Conservation (phyloP, 2,113 vertebrate genomes). For the Otocyon megalotis region DNA sequence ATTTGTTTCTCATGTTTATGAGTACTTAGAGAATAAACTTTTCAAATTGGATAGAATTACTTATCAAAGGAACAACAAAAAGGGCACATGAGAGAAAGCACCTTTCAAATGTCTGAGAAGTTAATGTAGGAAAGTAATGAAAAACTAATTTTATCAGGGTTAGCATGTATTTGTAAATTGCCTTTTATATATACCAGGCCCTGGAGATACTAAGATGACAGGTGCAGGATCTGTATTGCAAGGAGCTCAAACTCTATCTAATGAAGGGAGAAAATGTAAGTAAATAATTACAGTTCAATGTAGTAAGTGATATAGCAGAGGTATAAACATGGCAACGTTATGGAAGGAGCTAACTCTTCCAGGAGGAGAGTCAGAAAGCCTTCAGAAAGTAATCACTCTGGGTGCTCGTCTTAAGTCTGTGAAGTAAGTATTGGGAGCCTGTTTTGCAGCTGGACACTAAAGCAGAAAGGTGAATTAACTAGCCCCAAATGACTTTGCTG, state of each 20-base stretch:
- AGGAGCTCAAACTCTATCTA: not conserved
- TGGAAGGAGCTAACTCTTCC: not conserved
- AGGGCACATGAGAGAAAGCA: not conserved
- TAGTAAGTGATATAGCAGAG: not conserved
- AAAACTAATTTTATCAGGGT: not conserved
- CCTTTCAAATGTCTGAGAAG: not conserved
- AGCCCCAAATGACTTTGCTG: not conserved
- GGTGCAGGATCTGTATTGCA: not conserved
- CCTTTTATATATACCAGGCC: not conserved
- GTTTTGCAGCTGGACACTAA: not conserved
- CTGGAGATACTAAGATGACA: not conserved
- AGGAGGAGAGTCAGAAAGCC: not conserved
- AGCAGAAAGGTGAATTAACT: not conserved
- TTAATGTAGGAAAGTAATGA: not conserved
- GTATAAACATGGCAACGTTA: not conserved
- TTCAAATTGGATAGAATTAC: not conserved
- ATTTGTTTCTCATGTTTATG: not conserved
- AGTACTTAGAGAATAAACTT: not conserved
- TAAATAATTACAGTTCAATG: not conserved
- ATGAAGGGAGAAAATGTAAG: not conserved
- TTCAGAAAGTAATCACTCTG: not conserved
- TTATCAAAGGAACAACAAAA: not conserved
- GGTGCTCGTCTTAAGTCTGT: not conserved
- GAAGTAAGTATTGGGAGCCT: not conserved
- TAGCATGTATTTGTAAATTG: constrained; percentile 11